phyloP scores from a whole-genome alignment of 2,888 invertebrate species.

The Cheilosia grossa region DNA sequence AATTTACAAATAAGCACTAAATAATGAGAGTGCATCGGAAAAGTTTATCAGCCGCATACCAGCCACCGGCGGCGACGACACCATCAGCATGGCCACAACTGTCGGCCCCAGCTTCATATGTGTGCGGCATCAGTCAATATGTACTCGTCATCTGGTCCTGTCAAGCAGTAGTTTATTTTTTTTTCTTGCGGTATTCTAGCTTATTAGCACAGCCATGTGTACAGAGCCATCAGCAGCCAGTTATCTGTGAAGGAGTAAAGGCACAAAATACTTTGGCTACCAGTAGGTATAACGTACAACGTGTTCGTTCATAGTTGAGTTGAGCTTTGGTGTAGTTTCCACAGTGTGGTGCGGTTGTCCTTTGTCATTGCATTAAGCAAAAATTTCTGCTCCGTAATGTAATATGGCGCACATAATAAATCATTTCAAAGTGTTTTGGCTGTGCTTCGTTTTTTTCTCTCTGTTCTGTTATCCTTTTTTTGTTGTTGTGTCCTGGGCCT shows the following conservation, averaged over 20 bases:
- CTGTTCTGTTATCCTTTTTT: conserved; percentile 28
- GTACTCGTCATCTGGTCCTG: conserved; percentile 56
- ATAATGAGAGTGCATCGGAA: conserved; percentile 73
- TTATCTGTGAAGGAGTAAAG: conserved; percentile 10
- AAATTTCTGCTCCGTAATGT: conserved; percentile 69
- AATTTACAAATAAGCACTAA: conserved; percentile 67
- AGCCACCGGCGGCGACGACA: conserved; percentile 8
- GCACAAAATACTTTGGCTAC: conserved; percentile 40
- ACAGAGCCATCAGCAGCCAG: not conserved
- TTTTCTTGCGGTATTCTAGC: not conserved
- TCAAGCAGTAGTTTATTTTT: conserved; percentile 27
- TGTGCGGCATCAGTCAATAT: conserved; percentile 60
- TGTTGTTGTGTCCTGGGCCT: conserved; percentile 18
- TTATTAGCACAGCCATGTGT: conserved; percentile 45
- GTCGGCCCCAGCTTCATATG: conserved; percentile 1
- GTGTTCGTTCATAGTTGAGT: conserved; percentile 9
- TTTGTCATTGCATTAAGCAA: conserved; percentile 68
- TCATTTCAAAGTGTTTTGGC: conserved; percentile 67
- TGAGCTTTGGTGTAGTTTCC: conserved; percentile 20
- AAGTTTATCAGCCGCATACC: conserved; percentile 64
- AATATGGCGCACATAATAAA: conserved; percentile 72
- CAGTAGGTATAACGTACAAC: not conserved
- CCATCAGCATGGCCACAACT: not conserved
- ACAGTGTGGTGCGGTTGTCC: conserved; percentile 39
- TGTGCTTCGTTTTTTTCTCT: conserved; percentile 36